These are phyloP conservation scores for Eulemur rubriventer DNA, from an alignment of 2,797 vertebrate genomes.

Conservation along the genomic window DNA sequence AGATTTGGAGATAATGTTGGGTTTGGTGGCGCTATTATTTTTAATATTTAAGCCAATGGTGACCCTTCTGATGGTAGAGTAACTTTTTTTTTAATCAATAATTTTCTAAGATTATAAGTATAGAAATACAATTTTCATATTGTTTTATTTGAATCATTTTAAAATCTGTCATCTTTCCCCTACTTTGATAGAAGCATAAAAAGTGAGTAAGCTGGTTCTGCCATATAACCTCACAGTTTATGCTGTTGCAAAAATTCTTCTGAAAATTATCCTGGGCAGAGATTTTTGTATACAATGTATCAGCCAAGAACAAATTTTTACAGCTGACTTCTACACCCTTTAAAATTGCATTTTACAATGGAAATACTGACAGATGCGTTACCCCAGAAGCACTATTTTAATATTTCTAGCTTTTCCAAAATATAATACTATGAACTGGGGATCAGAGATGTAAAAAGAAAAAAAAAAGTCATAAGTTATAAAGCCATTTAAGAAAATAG, in stretches of 20 bases:
- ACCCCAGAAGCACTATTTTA: constrained; percentile 76
- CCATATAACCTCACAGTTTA: constrained; percentile 63
- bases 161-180: constrained; percentile 45
- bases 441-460: constrained; percentile 47
- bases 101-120: constrained; percentile 25
- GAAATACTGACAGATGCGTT: constrained; percentile 82
- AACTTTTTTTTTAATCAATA: not conserved
- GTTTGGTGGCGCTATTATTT: not conserved
- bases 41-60: not conserved
- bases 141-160: constrained; percentile 55
- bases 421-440: constrained; percentile 69
- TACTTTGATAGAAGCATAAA: constrained; percentile 28
- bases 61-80: not conserved
- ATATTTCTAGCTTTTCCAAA: constrained; percentile 77
- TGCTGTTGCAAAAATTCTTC: constrained; percentile 63
- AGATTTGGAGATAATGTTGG: not conserved
- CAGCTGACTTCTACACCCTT: constrained; percentile 80
- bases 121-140: constrained; percentile 39
- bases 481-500: constrained; percentile 71
- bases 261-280: constrained; percentile 75
- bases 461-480: constrained; percentile 63
- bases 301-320: constrained; percentile 85
- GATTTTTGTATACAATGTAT: constrained; percentile 81
- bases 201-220: constrained; percentile 35
- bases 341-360: constrained; percentile 82